Conservation (phyloP, 2,797 vertebrate species). For the Cynodonichthys magdalenae region DNA sequence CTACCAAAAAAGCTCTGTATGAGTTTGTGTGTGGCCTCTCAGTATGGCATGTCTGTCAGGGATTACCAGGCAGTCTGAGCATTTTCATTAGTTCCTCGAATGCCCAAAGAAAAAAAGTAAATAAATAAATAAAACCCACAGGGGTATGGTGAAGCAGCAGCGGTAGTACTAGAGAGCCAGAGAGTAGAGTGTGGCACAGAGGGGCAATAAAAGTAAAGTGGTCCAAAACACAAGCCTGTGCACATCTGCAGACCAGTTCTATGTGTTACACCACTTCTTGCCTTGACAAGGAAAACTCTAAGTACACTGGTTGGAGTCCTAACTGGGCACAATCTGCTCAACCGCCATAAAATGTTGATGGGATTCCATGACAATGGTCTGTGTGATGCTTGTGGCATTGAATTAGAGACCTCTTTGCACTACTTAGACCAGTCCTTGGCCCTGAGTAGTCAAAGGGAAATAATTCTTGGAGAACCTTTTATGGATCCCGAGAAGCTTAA, state of each 20-base stretch:
- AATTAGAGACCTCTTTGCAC: no score
- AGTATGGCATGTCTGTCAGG: conserved; percentile 46
- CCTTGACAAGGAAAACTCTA: no score
- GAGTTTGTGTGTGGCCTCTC: conserved; percentile 47
- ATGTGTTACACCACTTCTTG: conserved; percentile 12
- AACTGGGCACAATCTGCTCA: no score
- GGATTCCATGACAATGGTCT: no score
- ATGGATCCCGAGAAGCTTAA: no score
- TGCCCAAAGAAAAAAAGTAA: conserved; percentile 28
- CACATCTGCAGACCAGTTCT: conserved; percentile 64
- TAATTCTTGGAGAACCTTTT: no score
- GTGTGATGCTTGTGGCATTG: no score
- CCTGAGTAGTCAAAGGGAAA: no score
- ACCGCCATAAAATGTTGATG: no score
- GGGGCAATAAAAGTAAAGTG: conserved; percentile 31
- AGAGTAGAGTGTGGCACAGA: conserved; percentile 13
- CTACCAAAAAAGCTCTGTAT: conserved; percentile 9
- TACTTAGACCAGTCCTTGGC: no score
- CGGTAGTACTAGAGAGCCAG: conserved; percentile 45
- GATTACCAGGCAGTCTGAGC: conserved; percentile 71
- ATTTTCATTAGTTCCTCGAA: conserved; percentile 73
- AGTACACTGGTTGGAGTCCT: no score
- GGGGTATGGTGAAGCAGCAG: conserved; percentile 67
- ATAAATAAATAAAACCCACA: conserved; percentile 38
- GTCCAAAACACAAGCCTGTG: conserved; percentile 45